Evolutionary conservation across 2,888 invertebrate species (phyloP), one percentile per base, ranked within the genome.

Genomic region (Sipha maydis): DNA sequence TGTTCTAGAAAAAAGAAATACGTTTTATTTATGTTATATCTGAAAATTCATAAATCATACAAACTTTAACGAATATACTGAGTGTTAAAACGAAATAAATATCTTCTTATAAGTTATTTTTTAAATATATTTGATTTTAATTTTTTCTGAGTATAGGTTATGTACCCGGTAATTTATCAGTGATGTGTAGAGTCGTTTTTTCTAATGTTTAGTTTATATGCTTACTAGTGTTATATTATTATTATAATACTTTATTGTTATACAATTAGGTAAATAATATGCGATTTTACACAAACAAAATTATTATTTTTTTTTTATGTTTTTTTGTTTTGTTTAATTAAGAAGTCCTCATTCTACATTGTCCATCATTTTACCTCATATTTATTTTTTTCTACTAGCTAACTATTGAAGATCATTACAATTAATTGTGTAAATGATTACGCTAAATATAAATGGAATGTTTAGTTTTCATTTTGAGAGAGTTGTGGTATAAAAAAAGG

Each of bases 41-140:
- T 67, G 38, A 67, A 67, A 80, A 3, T 28, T 9, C n/a, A 80
- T 80, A 67, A 67, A 67, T 80, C 67, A 67, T 80, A 80, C 34
- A 34, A 19, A 21, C 11, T 78, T 28, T 54, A 54, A 78, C 54
- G 31, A 78, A 56, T 56, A 56, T 56, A 19, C 41, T 9, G 41
- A 41, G 41, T 41, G 9, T 9, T 41, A 8, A 41, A 9, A 9
- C 8, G 9, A 5, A 41, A 41, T 41, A 41, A 41, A 41, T 41
- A 41, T 9, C 41, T 41, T 9, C 56, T 21, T 56, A 17, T 17
- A 56, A 21, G 56, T 54, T 54, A 3, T 54, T 56, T 56, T 56
- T 56, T 56, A 41, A 41, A 41, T 56, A 19, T 21, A 56, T 56
- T 56, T 17, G 56, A 56, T 56, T 56, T 56, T 56, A 56, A 56